A percentile compares a stretch with the other conserved stretches of the same genome.
Conservation (phyloP, 2,888 invertebrate genomes). For the Ectemnius lituratus region DNA sequence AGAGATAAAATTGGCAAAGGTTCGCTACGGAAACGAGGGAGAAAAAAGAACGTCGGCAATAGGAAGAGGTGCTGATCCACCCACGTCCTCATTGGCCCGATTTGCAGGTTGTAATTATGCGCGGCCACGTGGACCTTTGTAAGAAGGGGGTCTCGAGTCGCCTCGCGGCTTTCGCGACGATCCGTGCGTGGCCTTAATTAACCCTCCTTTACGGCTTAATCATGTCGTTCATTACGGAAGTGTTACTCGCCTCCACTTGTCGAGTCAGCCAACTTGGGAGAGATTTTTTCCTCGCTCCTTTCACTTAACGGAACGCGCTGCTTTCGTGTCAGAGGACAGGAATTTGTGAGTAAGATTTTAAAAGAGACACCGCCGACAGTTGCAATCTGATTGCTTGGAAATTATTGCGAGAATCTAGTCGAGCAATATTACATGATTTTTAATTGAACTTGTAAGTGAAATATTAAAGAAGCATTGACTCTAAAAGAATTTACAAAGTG, state of each 20-base stretch:
- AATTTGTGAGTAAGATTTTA: too few species aligned
- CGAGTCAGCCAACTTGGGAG: not conserved
- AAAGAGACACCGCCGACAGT: too few species aligned
- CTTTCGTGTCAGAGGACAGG: not conserved
- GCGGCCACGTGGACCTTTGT: slow-evolving; percentile 33
- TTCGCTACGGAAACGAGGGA: not conserved
- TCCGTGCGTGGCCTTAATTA: slow-evolving; percentile 38
- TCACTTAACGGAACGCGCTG: not conserved
- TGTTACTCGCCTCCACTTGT: not conserved
- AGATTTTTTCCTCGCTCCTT: not conserved
- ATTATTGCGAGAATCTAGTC: too few species aligned
- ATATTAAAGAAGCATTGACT: too few species aligned
- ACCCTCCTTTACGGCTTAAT: slow-evolving; percentile 20
- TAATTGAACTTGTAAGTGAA: too few species aligned
- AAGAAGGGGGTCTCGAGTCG: slow-evolving; percentile 13
- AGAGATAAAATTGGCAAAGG: too few species aligned
- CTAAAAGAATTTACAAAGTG: too few species aligned
- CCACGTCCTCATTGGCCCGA: slow-evolving; percentile 24
- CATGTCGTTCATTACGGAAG: slow-evolving; percentile 12
- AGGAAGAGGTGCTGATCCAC: slow-evolving; percentile 40
- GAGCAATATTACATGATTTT: too few species aligned
- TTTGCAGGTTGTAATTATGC: slow-evolving; percentile 36
- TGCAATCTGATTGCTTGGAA: too few species aligned
- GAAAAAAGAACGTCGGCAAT: slow-evolving; percentile 21
- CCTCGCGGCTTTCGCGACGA: slow-evolving; percentile 7